Evolutionary conservation across 2,797 vertebrate genomes (phyloP), one percentile per base, ranked within the genome.

Genomic region (Australoheros facetus): DNA sequence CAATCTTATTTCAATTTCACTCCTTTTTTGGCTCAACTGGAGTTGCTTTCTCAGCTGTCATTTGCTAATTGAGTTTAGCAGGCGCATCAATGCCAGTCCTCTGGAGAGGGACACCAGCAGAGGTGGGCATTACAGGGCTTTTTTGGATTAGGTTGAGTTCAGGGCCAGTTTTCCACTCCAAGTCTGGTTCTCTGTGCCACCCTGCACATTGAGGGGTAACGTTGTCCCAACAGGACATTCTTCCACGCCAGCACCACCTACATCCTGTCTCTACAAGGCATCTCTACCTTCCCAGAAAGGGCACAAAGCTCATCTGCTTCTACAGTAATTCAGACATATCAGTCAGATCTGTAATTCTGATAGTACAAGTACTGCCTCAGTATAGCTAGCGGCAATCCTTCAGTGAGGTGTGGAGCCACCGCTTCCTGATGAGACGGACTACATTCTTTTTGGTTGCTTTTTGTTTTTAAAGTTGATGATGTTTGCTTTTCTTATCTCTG

Each of bases 81-180:
- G 77, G 74, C 55, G 28, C 87, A 88, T 84, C 82, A 66, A 79
- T 90, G 90, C 85, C 87, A 83, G 89, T 86, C 82, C 87, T 77
- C 78, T 37, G 34, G 56, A 73, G 81, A 88, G 88, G 69, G 89
- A 84, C 83, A 70, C 71, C 21, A 55, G 64, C 85, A 88, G 89
- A 88, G 90, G 89, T 89, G 89, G 91, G 85, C 87, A 90, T 94
- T 86, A 91, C 78, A 21, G 85, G 85, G 88, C 84, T 90, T 93
- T 92, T 91, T 88, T 81, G 93, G 93, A 94, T 94, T 91, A 94
- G 86, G 87, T 75, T 37, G 82, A 85, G 80, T 90, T 92, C 84
- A 64, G 77, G 90, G 87, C 85, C 81, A 89, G 89, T 94, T 95
- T 94, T 95, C 95, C 94, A 94, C 92, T 95, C 93, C 93, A 94